Conservation (phyloP, 2,113 vertebrate species). For the Brachypteracias leptosomus region DNA sequence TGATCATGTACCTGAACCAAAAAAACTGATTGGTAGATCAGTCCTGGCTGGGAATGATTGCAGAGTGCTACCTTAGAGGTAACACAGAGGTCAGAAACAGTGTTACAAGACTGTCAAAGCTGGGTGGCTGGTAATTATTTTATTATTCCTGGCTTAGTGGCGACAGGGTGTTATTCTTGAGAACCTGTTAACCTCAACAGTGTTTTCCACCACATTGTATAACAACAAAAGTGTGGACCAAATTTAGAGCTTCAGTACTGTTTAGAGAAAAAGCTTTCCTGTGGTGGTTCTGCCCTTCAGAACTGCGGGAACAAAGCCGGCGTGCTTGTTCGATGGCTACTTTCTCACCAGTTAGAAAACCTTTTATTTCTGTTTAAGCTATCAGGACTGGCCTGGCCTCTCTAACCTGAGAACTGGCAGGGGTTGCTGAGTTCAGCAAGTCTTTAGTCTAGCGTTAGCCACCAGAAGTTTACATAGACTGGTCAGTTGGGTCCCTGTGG, state of each 20-base stretch:
- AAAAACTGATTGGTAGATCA: background rate
- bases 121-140: background rate
- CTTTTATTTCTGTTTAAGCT: background rate
- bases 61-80: background rate
- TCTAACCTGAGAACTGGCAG: background rate
- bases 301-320: background rate
- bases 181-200: constrained; percentile 9
- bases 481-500: rapidly evolving
- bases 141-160: constrained; percentile 22
- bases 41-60: background rate
- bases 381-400: background rate
- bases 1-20: background rate
- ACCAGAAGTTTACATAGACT: background rate
- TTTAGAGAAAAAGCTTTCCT: constrained; percentile 19
- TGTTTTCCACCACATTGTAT: background rate
- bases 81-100: background rate
- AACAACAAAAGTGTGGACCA: background rate
- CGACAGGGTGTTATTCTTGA: background rate
- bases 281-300: background rate
- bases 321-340: background rate
- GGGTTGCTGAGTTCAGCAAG: background rate
- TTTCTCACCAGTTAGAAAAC: background rate
- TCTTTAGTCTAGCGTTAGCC: background rate
- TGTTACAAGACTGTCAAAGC: background rate
- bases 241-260: constrained; percentile 11